These are phyloP conservation scores for Torymus texanus DNA, from an alignment of 2,888 invertebrate genomes.

Conservation along the genomic window DNA sequence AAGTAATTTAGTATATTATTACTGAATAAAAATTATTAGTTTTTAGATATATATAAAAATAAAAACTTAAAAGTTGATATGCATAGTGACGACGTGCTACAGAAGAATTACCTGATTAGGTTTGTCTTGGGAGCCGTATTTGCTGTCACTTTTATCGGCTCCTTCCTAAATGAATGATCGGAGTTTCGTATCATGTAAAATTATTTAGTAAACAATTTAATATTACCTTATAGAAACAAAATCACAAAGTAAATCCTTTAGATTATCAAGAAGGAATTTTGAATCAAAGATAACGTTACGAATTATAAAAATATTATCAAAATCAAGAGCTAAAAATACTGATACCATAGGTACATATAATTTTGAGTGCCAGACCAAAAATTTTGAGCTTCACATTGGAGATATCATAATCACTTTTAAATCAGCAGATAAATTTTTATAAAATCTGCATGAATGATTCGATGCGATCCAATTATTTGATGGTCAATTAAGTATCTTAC, in stretches of 20 bases:
- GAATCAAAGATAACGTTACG: too few relatives aligned
- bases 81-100: conserved; percentile 40
- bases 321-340: too few relatives aligned
- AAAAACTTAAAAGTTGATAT: conserved; percentile 5
- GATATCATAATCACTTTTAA: too few relatives aligned
- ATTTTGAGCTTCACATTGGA: too few relatives aligned
- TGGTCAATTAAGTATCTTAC: conserved; percentile 57
- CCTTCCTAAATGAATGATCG: conserved; percentile 81
- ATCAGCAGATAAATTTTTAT: neutral
- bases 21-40: conserved; percentile 23
- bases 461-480: neutral
- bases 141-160: conserved; percentile 90
- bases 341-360: too few relatives aligned
- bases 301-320: too few relatives aligned
- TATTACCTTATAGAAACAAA: neutral
- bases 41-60: conserved; percentile 3
- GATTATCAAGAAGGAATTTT: neutral
- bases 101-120: conserved; percentile 84
- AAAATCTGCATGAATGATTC: conserved; percentile 4
- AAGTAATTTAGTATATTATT: conserved; percentile 8
- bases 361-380: too few relatives aligned
- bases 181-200: conserved; percentile 65
- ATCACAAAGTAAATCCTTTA: too few relatives aligned
- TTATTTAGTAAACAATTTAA: conserved; percentile 36
- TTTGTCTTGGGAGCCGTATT: conserved; percentile 94